These are phyloP conservation scores for Oasisia sp. DNA, from an alignment of 2,888 invertebrate genomes.

Conservation along the genomic window DNA sequence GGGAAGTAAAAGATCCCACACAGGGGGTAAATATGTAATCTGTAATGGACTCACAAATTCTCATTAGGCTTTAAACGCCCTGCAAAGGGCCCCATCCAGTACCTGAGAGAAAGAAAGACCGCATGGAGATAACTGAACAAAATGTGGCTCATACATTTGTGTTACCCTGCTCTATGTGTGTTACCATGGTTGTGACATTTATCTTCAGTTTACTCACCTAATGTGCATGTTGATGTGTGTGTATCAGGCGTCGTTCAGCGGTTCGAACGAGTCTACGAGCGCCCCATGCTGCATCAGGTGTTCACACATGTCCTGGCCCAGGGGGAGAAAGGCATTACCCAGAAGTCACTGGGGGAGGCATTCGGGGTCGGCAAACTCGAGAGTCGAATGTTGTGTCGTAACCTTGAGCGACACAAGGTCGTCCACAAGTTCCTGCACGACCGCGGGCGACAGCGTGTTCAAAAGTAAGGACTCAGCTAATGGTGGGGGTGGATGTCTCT, in stretches of 20 bases:
- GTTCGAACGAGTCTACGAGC: conserved; percentile 38
- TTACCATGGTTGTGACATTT: too few species aligned
- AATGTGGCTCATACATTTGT: too few species aligned
- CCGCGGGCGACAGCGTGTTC: conserved; percentile 70
- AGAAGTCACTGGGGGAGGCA: conserved; percentile 53
- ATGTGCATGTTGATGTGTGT: background rate
- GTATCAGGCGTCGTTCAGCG: background rate
- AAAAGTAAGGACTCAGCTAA: conserved; percentile 38
- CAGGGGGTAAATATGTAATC: too few species aligned
- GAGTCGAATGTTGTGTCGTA: conserved; percentile 38
- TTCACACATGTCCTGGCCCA: conserved; percentile 68
- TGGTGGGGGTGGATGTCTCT: background rate
- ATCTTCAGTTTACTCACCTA: too few species aligned
- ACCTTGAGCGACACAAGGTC: conserved; percentile 64
- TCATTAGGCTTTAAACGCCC: too few species aligned
- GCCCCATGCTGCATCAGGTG: conserved; percentile 69
- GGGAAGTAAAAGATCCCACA: too few species aligned
- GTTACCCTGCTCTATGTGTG: too few species aligned
- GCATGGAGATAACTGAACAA: too few species aligned
- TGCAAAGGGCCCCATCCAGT: too few species aligned
- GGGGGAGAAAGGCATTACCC: conserved; percentile 70
- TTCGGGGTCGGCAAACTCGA: conserved; percentile 53
- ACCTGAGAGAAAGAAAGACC: too few species aligned
- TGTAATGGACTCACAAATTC: too few species aligned
- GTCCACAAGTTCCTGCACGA: conserved; percentile 70